These are phyloP conservation scores for Diplolepis rosae DNA, from an alignment of 2,888 invertebrate species.

Conservation along the genomic window DNA sequence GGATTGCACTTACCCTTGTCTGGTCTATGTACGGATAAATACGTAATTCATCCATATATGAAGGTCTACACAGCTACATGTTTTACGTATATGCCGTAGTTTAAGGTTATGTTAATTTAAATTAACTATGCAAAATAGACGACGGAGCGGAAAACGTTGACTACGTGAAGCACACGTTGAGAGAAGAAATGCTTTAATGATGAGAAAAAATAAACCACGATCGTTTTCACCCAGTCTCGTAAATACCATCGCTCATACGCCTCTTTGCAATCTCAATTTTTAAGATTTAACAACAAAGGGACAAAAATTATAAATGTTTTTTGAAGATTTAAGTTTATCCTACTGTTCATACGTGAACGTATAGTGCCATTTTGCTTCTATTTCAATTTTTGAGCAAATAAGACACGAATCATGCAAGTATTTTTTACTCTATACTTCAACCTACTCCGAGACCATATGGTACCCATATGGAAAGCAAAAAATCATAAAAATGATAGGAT, in stretches of 20 bases:
- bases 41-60: conserved; percentile 43
- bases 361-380: conserved; percentile 11
- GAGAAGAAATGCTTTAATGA: conserved; percentile 28
- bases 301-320: conserved; percentile 11
- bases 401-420: neutral
- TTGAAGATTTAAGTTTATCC: neutral
- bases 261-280: neutral
- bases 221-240: conserved; percentile 18
- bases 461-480: too few relatives aligned
- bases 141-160: conserved; percentile 38
- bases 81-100: conserved; percentile 31
- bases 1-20: conserved; percentile 30
- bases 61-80: conserved; percentile 30
- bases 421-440: too few relatives aligned
- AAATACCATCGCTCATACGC: conserved; percentile 17
- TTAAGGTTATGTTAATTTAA: conserved; percentile 62
- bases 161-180: conserved; percentile 11
- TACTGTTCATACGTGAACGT: neutral
- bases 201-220: conserved; percentile 23
- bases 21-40: conserved; percentile 36
- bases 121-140: conserved; percentile 65
- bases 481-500: too few relatives aligned
- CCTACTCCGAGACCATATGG: too few relatives aligned
- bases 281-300: conserved; percentile 6
- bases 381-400: neutral